Conservation (phyloP, 2,888 invertebrate species). For the Atrina japonica region DNA sequence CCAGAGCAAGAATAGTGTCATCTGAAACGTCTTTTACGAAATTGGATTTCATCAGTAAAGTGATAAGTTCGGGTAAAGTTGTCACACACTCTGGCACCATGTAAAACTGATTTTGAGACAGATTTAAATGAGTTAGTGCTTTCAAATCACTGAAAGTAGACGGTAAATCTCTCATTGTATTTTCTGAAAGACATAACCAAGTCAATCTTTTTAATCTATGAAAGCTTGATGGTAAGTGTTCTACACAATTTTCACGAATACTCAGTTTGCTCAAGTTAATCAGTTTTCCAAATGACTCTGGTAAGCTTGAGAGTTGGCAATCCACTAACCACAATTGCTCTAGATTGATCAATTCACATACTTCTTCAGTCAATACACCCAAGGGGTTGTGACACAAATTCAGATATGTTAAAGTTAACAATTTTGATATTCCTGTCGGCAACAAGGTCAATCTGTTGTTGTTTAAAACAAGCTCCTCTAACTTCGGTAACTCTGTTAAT, state of each 20-base stretch:
- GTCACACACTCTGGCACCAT: conserved; percentile 68
- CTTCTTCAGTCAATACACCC: conserved; percentile 68
- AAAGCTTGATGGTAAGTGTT: conserved; percentile 67
- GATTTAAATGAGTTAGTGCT: conserved; percentile 69
- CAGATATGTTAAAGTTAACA: conserved; percentile 64
- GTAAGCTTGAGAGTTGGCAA: conserved; percentile 70
- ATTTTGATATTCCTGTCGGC: conserved; percentile 68
- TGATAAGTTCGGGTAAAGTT: conserved; percentile 60
- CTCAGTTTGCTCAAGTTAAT: conserved; percentile 69
- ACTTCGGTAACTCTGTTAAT: conserved; percentile 57
- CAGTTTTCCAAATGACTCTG: conserved; percentile 69
- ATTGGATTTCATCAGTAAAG: conserved; percentile 70
- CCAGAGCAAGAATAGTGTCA: conserved; percentile 72
- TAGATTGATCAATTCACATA: conserved; percentile 69
- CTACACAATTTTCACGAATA: conserved; percentile 67
- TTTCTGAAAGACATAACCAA: conserved; percentile 77
- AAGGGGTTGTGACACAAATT: conserved; percentile 70
- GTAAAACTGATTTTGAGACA: conserved; percentile 71
- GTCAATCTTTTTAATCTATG: conserved; percentile 61
- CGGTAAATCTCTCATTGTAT: conserved; percentile 69
- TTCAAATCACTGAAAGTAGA: conserved; percentile 58
- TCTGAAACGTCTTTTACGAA: conserved; percentile 65
- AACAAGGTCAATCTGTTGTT: conserved; percentile 78
- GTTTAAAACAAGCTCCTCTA: conserved; percentile 76
- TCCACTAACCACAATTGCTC: conserved; percentile 74